A percentile compares a stretch with the other conserved stretches of the same genome.
Conservation (phyloP, 2,113 vertebrate genomes). For the Tapirus terrestris region DNA sequence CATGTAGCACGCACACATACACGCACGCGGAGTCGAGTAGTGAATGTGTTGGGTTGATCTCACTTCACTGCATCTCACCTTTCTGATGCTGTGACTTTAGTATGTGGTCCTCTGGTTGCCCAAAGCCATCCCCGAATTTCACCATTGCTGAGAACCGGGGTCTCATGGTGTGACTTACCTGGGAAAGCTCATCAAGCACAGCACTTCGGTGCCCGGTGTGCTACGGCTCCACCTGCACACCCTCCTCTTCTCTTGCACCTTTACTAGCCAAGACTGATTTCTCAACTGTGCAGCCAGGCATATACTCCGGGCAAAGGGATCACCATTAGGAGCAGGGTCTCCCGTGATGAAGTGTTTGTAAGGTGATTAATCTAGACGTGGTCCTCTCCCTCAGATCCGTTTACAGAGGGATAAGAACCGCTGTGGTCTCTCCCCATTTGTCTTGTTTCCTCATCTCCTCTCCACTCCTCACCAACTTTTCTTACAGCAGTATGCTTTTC, state of each 20-base stretch:
- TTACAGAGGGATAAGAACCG: background rate
- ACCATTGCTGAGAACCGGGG: background rate
- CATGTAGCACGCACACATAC: no score
- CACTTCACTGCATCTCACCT: fast-evolving
- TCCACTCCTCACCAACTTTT: no score
- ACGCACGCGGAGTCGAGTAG: background rate
- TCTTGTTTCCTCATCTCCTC: background rate
- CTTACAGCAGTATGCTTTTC: background rate
- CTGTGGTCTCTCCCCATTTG: fast-evolving
- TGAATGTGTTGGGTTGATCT: fast-evolving
- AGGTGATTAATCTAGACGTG: background rate
- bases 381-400: background rate
- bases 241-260: fast-evolving
- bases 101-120: fast-evolving
- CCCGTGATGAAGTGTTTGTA: background rate
- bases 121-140: background rate
- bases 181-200: no score
- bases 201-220: fast-evolving
- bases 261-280: background rate
- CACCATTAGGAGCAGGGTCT: background rate
- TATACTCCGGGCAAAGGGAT: no score
- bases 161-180: fast-evolving
- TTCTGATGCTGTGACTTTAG: fast-evolving
- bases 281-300: background rate
- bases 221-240: fast-evolving